Evolutionary conservation across 2,888 invertebrate genomes (phyloP).

Genomic region (Agonopterix subpropinquella): DNA sequence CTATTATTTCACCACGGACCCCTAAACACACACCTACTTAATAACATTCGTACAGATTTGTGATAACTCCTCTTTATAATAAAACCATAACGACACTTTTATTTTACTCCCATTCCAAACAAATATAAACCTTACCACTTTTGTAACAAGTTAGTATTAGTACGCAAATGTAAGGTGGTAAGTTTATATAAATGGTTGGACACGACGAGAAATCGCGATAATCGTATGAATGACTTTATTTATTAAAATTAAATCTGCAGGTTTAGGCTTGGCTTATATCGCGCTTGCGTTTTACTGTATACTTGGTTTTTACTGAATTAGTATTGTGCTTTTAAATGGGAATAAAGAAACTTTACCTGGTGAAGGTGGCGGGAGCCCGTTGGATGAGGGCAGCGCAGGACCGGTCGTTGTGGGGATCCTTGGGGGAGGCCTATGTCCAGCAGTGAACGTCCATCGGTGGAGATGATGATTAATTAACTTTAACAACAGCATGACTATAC

Average conservation of each 20-base stretch:
- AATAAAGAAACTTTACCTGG: too few species aligned
- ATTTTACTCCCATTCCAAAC: background rate
- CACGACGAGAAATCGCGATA: conserved; percentile 34
- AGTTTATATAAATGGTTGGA: conserved; percentile 22
- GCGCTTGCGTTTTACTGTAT: conserved; percentile 4
- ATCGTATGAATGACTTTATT: conserved; percentile 45
- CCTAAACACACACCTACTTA: conserved; percentile 10
- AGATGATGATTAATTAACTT: too few species aligned
- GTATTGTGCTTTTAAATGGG: too few species aligned
- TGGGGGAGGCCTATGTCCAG: too few species aligned
- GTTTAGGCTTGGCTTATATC: conserved; percentile 27
- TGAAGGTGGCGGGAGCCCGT: too few species aligned
- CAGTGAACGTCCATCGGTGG: too few species aligned
- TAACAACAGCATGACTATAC: too few species aligned
- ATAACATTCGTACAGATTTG: conserved; percentile 14
- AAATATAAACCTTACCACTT: conserved; percentile 4
- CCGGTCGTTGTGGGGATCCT: too few species aligned
- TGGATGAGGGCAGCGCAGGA: too few species aligned
- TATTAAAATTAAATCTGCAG: conserved; percentile 42
- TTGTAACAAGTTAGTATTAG: conserved; percentile 5
- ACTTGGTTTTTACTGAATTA: too few species aligned
- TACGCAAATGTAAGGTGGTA: conserved; percentile 15
- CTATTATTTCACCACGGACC: conserved; percentile 1
- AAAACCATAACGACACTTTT: conserved; percentile 11
- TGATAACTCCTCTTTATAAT: conserved; percentile 17